Evolutionary conservation across 2,797 vertebrate genomes (phyloP).

Genomic region (Paedocypris micromegethes): DNA sequence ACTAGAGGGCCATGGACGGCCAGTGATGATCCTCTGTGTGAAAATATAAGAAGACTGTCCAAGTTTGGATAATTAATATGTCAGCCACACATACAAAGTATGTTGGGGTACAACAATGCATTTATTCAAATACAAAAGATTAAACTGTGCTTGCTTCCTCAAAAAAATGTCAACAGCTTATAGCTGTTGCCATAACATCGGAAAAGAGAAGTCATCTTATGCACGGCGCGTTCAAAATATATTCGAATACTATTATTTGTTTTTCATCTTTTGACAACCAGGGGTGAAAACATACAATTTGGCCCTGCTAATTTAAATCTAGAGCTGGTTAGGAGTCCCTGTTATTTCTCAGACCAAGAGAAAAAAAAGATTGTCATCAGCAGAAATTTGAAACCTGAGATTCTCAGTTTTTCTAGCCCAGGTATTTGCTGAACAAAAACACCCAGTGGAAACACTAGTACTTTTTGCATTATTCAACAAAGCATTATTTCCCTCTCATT

Average conservation of each 20-base stretch:
- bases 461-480: not conserved
- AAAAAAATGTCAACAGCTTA: conserved; percentile 46
- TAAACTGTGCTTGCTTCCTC: conserved; percentile 50
- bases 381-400: conserved; percentile 15
- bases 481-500: not conserved
- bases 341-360: conserved; percentile 14
- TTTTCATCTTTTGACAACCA: conserved; percentile 9
- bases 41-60: conserved; percentile 8
- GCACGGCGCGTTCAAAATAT: not conserved
- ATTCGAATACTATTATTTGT: conserved; percentile 20
- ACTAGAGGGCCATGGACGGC: conserved; percentile 23
- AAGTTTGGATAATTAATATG: conserved; percentile 37
- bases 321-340: conserved; percentile 11
- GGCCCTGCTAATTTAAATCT: conserved; percentile 24
- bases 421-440: conserved; percentile 6
- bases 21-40: conserved; percentile 24
- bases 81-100: conserved; percentile 35
- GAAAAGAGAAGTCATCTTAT: conserved; percentile 38
- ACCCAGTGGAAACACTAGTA: not conserved
- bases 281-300: conserved; percentile 15
- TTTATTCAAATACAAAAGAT: conserved; percentile 55
- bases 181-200: conserved; percentile 49
- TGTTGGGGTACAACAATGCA: conserved; percentile 43
- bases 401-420: not conserved
- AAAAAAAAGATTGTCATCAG: conserved; percentile 11